Percentiles rank a stretch among this genome's conserved stretches.
Conservation (phyloP, 2,113 vertebrate species). For the Protobothrops mucrosquamatus region DNA sequence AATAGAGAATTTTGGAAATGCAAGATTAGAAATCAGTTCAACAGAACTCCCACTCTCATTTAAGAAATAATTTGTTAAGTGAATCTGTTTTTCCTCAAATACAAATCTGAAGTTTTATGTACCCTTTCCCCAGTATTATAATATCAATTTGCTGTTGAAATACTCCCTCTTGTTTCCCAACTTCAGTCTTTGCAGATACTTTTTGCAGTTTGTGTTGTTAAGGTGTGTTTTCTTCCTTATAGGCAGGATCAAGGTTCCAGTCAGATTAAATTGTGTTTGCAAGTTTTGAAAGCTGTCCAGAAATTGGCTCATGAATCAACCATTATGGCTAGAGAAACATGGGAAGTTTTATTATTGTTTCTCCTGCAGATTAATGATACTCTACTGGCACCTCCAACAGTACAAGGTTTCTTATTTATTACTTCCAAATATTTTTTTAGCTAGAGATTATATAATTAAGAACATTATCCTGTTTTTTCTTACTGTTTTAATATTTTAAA, state of each 20-base stretch:
- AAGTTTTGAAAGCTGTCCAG: slow-evolving; percentile 91
- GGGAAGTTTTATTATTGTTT: slow-evolving; percentile 94
- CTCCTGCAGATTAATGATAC: slow-evolving; percentile 93
- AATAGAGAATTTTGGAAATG: neutral
- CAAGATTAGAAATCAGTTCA: neutral
- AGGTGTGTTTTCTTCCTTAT: slow-evolving; percentile 51
- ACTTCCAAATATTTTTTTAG: neutral
- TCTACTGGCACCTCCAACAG: slow-evolving; percentile 87
- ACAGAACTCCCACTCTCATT: neutral
- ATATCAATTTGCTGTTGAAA: neutral
- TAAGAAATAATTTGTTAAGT: neutral
- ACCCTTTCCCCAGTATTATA: neutral
- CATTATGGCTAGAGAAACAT: slow-evolving; percentile 92
- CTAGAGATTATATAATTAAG: neutral
- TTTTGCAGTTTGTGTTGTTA: neutral
- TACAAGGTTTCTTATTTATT: slow-evolving; percentile 77
- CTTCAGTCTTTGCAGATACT: neutral
- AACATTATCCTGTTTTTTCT: neutral
- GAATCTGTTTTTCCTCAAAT: neutral
- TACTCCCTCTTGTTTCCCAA: neutral
- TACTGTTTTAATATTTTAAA: neutral
- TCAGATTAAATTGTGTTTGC: slow-evolving; percentile 90
- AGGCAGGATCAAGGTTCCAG: slow-evolving; percentile 86
- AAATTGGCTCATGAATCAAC: slow-evolving; percentile 89
- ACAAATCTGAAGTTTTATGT: neutral